phyloP scores from a whole-genome alignment of 2,888 invertebrate genomes.

The Microctonus hyperodae region DNA sequence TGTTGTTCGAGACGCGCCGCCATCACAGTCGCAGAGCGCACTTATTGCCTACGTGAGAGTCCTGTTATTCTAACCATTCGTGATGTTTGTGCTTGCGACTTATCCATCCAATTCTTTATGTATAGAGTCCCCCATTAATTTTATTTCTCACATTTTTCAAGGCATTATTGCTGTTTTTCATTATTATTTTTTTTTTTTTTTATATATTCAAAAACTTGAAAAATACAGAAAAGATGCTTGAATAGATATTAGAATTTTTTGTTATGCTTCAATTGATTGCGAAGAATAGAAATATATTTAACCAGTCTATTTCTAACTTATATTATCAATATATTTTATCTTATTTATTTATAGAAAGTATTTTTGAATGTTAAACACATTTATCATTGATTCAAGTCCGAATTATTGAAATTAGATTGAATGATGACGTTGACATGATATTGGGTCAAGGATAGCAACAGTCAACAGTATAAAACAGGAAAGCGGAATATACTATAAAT shows the following conservation, averaged over 20 bases:
- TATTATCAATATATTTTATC: no score
- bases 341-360: not conserved
- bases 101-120: constrained; percentile 1
- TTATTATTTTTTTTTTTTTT: not conserved
- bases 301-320: no score
- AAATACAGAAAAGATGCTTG: constrained; percentile 28
- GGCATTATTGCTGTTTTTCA: not conserved
- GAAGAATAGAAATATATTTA: not conserved
- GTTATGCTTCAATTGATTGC: constrained; percentile 17
- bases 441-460: constrained; percentile 9
- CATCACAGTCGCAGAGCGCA: constrained; percentile 30
- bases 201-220: not conserved
- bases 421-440: not conserved
- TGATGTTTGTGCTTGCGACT: constrained; percentile 38
- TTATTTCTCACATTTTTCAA: not conserved
- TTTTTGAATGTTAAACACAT: no score
- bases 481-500: no score
- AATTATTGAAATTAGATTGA: no score
- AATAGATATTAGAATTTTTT: constrained; percentile 13
- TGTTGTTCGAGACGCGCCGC: constrained; percentile 41
- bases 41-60: constrained; percentile 46
- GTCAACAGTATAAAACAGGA: no score
- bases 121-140: not conserved
- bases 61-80: constrained; percentile 57
- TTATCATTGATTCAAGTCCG: no score